phyloP scores from a whole-genome alignment of 1,140 invertebrate species.

The Reticulitermes speratus region DNA sequence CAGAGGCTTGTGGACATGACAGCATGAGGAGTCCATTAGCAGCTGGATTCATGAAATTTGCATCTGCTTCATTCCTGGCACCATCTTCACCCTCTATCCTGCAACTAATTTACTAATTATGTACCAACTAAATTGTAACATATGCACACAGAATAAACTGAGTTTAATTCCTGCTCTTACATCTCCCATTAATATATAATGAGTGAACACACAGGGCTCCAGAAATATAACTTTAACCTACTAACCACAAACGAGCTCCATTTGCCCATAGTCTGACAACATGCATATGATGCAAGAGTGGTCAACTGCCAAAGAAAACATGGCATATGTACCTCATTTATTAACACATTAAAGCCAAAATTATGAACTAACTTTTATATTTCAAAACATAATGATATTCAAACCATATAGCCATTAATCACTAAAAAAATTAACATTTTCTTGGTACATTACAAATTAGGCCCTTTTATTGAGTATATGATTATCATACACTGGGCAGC shows the following conservation, averaged over 20 bases:
- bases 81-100: constrained; percentile 15
- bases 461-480: too few relatives aligned
- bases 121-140: neutral
- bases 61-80: neutral
- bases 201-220: neutral
- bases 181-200: neutral
- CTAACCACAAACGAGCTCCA: neutral
- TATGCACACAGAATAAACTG: neutral
- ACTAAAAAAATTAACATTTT: too few relatives aligned
- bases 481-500: too few relatives aligned
- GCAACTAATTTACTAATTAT: constrained; percentile 23
- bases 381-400: too few relatives aligned
- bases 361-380: too few relatives aligned
- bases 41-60: constrained; percentile 31
- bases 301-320: too few relatives aligned
- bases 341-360: too few relatives aligned
- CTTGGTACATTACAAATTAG: too few relatives aligned
- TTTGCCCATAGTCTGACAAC: too few relatives aligned
- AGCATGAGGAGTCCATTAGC: constrained; percentile 33
- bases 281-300: too few relatives aligned
- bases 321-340: too few relatives aligned
- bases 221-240: neutral
- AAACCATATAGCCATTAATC: too few relatives aligned
- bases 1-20: constrained; percentile 27
- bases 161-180: neutral